These are phyloP conservation scores for Psittacara wagleri DNA, from an alignment of 2,113 vertebrate genomes.

Conservation along the genomic window DNA sequence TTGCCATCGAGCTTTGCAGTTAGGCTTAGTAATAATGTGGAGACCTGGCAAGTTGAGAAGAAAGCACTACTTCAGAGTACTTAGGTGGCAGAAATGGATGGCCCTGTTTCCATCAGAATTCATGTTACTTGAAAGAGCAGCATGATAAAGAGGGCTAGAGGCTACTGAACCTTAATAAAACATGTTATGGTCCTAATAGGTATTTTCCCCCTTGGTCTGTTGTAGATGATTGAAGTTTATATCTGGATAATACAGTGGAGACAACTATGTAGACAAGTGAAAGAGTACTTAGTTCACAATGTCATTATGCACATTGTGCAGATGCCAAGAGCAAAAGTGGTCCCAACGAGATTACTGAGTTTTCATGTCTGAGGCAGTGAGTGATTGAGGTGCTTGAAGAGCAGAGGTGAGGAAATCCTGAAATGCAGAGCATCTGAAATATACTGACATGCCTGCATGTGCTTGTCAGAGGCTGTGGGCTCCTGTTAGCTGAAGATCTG, in stretches of 20 bases:
- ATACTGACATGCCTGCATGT: accelerated
- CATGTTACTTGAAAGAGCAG: background rate
- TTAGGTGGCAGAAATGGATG: background rate
- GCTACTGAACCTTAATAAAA: background rate
- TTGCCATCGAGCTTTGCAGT: background rate
- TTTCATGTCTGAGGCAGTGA: background rate
- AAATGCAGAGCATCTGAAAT: background rate
- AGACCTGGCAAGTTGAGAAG: background rate
- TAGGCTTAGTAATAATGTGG: background rate
- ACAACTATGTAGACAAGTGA: background rate
- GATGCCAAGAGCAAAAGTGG: background rate
- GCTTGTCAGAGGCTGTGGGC: background rate
- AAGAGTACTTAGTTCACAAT: background rate
- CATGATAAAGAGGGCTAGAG: background rate
- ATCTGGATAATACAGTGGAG: background rate
- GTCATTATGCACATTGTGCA: background rate
- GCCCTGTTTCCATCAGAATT: background rate
- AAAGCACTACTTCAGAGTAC: background rate
- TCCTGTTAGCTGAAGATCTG: background rate
- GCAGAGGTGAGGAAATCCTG: background rate
- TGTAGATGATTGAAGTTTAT: background rate
- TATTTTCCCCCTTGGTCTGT: background rate
- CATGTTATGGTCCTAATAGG: background rate
- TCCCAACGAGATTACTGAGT: background rate
- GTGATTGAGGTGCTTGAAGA: background rate